A percentile compares a stretch with the other conserved stretches of the same genome.
phyloP scores from a whole-genome alignment of 2,797 vertebrate genomes.

The Jordanella pulchra region DNA sequence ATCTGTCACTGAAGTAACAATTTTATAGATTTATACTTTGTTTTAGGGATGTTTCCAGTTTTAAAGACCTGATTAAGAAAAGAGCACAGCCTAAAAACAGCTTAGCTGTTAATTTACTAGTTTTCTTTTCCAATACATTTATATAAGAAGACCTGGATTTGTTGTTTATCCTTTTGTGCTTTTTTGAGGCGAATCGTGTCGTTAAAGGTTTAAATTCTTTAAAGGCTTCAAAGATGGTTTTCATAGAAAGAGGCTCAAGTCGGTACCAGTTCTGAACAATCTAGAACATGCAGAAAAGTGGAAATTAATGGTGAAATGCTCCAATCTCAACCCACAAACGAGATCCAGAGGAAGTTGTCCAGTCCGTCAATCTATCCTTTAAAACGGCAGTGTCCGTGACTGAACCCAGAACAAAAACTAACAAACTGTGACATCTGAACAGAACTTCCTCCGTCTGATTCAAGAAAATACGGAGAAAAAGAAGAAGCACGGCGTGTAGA shows the following conservation, averaged over 20 bases:
- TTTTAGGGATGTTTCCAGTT: no score
- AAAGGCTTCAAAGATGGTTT: neutral
- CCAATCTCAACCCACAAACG: neutral
- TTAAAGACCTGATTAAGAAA: no score
- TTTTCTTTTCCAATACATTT: no score
- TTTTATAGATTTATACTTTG: no score
- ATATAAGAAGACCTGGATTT: no score
- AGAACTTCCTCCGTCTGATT: slow-evolving; percentile 26
- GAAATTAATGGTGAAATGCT: neutral
- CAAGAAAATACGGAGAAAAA: slow-evolving; percentile 43
- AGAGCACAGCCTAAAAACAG: no score
- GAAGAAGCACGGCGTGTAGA: slow-evolving; percentile 63
- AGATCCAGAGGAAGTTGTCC: slow-evolving; percentile 1
- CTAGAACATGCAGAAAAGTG: slow-evolving; percentile 14
- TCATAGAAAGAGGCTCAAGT: neutral
- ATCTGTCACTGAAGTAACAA: no score
- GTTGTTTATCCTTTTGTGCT: neutral
- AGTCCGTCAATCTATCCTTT: neutral
- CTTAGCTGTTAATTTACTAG: no score
- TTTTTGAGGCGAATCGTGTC: neutral
- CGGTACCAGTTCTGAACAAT: neutral
- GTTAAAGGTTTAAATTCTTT: neutral
- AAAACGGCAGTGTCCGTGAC: slow-evolving; percentile 29
- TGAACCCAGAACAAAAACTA: slow-evolving; percentile 7
- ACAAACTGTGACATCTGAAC: slow-evolving; percentile 24